Evolutionary conservation across 2,797 vertebrate species (phyloP), one percentile per base, ranked within the genome.

Genomic region (Syngnathus acus): DNA sequence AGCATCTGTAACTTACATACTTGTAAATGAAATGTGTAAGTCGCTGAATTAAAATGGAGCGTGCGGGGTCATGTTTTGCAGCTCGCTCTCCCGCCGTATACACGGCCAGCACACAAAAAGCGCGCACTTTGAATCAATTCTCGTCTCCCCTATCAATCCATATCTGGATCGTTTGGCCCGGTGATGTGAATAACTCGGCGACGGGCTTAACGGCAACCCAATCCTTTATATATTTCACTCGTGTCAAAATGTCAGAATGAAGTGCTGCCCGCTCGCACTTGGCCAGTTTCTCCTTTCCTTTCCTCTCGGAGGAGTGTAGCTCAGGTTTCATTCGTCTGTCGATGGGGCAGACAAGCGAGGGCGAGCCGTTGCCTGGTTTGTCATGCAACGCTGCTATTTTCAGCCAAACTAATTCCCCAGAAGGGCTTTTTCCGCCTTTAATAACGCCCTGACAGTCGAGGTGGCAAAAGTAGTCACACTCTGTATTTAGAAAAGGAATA

Each of bases 121-220:
- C 71, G 47, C 65, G 51, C 68, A 55, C 42, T 79, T 64, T 65
- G 76, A 89, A 90, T 91, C 91, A 90, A 92, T 91, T 86, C 81
- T 76, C 82, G 82, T 91, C 90, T 92, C 90, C 78, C 58, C 87
- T 91, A 89, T 91, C 91, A 91, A 92, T 92, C 91, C 83, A 92
- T 92, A 90, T 79, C 85, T 81, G 68, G 81, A 87, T 87, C 82
- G 76, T 66, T 81, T 77, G 65, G 73, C 77, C 82, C 79, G 78
- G 78, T 82, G 80, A 87, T 83, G 89, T 90, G 86, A 91, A 91
- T 89, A 91, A 88, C 87, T 82, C 78, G 66, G 82, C 83, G 77
- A 72, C 59, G 40, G 48, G 65, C 81, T 74, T 62, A 79, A 83
- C 84, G 72, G 89, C 81, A 90, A 89, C 86, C 78, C 84, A 86